A percentile compares a stretch with the other conserved stretches of the same genome.
Conservation (phyloP, 2,888 invertebrate genomes). For the Dasypolia templi region DNA sequence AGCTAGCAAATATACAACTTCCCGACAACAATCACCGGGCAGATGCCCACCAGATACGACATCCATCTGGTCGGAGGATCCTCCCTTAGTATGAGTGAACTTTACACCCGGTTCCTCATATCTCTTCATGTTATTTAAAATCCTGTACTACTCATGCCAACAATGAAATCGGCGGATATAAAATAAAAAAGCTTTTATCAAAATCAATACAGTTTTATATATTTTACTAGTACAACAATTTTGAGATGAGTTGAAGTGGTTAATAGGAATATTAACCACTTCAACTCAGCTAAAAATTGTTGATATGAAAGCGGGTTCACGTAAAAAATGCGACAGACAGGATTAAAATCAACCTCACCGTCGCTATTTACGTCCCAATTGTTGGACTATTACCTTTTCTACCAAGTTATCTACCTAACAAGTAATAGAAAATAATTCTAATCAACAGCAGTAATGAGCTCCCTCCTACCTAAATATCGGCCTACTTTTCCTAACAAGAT, state of each 20-base stretch:
- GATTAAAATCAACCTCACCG: neutral
- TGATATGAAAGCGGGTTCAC: neutral
- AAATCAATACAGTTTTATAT: neutral
- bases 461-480: conserved; percentile 12
- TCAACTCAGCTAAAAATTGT: neutral
- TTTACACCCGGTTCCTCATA: too few species aligned
- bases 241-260: too few species aligned
- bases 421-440: conserved; percentile 37
- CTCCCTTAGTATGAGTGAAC: too few species aligned
- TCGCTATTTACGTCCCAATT: neutral
- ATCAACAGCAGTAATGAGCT: conserved; percentile 38
- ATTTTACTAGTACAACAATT: neutral
- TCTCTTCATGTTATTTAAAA: neutral
- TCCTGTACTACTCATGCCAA: neutral
- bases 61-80: too few species aligned
- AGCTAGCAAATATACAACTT: too few species aligned
- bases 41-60: too few species aligned
- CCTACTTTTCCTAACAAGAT: conserved; percentile 44
- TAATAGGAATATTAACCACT: neutral
- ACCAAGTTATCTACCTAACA: neutral
- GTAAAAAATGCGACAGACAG: neutral
- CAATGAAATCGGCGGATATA: neutral
- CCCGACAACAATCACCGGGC: too few species aligned
- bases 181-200: neutral
- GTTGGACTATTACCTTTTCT: neutral